Conservation (phyloP, 2,113 vertebrate genomes). For the Formicarius rufipectus region DNA sequence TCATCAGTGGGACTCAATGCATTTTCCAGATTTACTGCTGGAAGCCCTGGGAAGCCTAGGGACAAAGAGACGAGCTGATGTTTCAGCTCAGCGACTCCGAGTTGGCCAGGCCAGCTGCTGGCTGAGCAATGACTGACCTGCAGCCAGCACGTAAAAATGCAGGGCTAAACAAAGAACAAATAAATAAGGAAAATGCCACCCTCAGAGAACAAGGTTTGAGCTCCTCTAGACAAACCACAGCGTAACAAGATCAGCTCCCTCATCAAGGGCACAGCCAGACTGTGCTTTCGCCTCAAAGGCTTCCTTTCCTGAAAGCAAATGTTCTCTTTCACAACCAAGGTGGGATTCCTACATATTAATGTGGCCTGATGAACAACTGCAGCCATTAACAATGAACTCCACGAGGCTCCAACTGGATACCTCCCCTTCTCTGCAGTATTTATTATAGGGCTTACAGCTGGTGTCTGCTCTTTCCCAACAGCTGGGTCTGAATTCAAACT, state of each 20-base stretch:
- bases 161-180: conserved; percentile 8
- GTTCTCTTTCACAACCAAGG: neutral
- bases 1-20: neutral
- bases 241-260: neutral
- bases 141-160: neutral
- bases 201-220: neutral
- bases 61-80: neutral
- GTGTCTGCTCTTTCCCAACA: neutral
- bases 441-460: neutral
- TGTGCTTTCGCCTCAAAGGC: neutral
- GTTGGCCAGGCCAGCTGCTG: conserved; percentile 21
- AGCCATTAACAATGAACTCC: neutral
- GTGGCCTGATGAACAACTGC: neutral
- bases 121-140: conserved; percentile 15
- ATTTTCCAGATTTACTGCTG: conserved; percentile 42
- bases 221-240: neutral
- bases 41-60: conserved; percentile 19
- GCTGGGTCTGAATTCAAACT: neutral
- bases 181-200: conserved; percentile 29
- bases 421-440: neutral
- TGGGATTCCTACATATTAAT: neutral
- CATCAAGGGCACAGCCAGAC: neutral
- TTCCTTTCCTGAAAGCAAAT: neutral
- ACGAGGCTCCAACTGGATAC: neutral
- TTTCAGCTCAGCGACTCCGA: conserved; percentile 4